Conservation (phyloP, 2,113 vertebrate species). For the Caretta caretta region DNA sequence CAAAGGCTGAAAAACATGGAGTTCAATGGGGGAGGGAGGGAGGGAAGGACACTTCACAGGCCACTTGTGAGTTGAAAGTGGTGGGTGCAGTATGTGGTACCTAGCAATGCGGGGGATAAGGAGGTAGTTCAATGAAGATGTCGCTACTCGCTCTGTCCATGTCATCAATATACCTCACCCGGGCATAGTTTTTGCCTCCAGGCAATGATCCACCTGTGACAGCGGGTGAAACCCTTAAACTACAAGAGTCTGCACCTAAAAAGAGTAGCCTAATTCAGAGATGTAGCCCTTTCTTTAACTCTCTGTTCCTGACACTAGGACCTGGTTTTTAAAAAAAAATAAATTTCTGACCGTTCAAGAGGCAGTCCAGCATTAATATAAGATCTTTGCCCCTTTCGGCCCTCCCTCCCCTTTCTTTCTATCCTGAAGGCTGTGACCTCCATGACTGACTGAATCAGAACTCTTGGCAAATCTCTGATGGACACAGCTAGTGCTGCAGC, state of each 20-base stretch:
- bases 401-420: not conserved
- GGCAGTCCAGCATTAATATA: not conserved
- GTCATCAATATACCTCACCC: not conserved
- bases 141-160: not conserved
- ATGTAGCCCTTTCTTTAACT: not conserved
- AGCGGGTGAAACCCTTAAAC: not conserved
- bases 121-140: not conserved
- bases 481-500: not conserved
- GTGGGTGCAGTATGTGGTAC: fast-evolving
- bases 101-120: not conserved
- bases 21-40: fast-evolving
- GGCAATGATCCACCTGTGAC: not conserved
- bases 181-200: not conserved
- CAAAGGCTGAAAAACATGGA: not conserved
- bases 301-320: not conserved
- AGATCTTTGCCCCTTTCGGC: fast-evolving
- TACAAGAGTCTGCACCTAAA: not conserved
- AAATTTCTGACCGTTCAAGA: not conserved
- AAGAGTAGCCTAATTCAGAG: fast-evolving
- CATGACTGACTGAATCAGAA: not conserved
- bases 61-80: not conserved
- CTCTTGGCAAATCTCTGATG: not conserved
- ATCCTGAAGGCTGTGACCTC: not conserved
- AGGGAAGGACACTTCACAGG: not conserved
- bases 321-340: not conserved